Percentiles rank a stretch among this genome's conserved stretches.
These are phyloP conservation scores for Pammene aurita DNA, from an alignment of 2,888 invertebrate species.

Conservation along the genomic window DNA sequence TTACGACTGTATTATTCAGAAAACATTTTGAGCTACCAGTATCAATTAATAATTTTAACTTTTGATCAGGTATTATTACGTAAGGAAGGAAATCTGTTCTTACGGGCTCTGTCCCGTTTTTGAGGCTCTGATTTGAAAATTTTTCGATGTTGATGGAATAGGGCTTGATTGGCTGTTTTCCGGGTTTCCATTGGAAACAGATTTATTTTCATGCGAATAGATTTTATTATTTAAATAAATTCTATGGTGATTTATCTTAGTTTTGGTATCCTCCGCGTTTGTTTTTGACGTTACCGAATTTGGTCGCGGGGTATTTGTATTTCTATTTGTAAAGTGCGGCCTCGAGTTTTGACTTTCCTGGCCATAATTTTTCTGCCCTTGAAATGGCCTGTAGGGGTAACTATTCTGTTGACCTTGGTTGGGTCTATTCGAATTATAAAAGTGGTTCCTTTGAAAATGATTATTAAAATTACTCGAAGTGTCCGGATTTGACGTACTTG, in stretches of 20 bases:
- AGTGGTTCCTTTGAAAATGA: neutral
- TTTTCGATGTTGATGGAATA: neutral
- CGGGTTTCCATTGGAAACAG: neutral
- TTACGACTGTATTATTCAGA: neutral
- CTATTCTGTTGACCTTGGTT: neutral
- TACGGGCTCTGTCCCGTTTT: neutral
- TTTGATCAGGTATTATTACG: neutral
- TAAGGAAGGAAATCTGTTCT: neutral
- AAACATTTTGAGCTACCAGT: neutral
- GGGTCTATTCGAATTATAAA: neutral
- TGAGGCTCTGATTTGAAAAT: constrained; percentile 11
- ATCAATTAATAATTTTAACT: constrained; percentile 6
- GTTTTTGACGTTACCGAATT: too few relatives aligned
- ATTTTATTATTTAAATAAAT: too few relatives aligned
- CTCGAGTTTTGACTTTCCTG: too few relatives aligned
- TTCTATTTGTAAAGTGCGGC: too few relatives aligned
- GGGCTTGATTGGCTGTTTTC: neutral
- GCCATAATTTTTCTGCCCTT: neutral
- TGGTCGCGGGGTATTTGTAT: neutral
- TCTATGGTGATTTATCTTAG: too few relatives aligned
- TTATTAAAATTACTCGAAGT: neutral
- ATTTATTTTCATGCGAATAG: neutral
- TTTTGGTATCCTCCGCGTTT: too few relatives aligned
- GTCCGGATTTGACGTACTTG: neutral
- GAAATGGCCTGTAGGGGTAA: neutral